Conservation (phyloP, 37 sponge, comb jelly and placozoan species). For the Amphimedon queenslandica region DNA sequence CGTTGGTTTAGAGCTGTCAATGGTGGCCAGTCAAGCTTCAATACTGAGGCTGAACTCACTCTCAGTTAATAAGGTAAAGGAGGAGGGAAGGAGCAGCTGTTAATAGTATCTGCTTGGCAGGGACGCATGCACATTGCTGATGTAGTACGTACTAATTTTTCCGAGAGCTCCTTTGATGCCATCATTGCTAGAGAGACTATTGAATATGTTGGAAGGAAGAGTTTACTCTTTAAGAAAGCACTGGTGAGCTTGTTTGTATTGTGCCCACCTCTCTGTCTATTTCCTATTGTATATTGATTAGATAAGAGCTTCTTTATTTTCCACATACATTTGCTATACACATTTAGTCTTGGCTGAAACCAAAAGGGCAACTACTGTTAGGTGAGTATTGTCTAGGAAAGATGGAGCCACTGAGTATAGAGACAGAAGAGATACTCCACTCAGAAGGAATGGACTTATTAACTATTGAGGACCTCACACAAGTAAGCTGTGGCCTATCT, state of each 20-base stretch:
- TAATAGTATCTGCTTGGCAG: too few relatives aligned
- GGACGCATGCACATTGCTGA: constrained; percentile 49
- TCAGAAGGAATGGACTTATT: constrained; percentile 1
- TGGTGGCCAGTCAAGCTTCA: constrained; percentile 7
- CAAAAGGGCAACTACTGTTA: constrained; percentile 35
- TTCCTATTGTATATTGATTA: too few relatives aligned
- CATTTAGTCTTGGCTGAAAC: constrained; percentile 48
- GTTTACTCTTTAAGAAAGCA: constrained; percentile 14
- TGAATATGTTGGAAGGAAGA: constrained; percentile 30
- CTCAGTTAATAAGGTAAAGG: constrained; percentile 4
- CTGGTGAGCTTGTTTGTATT: constrained; percentile 1
- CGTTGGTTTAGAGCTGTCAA: constrained; percentile 21
- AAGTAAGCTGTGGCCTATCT: neutral
- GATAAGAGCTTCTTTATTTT: too few relatives aligned
- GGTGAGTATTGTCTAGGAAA: constrained; percentile 57
- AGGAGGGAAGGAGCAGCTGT: too few relatives aligned
- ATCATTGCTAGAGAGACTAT: constrained; percentile 44
- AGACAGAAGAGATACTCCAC: neutral
- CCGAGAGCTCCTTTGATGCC: constrained; percentile 44
- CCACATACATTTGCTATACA: neutral
- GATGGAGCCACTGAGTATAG: too few relatives aligned
- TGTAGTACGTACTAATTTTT: constrained; percentile 7
- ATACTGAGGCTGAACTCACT: constrained; percentile 8
- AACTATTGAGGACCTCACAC: neutral
- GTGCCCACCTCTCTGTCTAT: constrained; percentile 1